Percentiles rank a stretch among this genome's conserved stretches.
phyloP scores from a whole-genome alignment of 2,797 vertebrate genomes.

The Luscinia luscinia region DNA sequence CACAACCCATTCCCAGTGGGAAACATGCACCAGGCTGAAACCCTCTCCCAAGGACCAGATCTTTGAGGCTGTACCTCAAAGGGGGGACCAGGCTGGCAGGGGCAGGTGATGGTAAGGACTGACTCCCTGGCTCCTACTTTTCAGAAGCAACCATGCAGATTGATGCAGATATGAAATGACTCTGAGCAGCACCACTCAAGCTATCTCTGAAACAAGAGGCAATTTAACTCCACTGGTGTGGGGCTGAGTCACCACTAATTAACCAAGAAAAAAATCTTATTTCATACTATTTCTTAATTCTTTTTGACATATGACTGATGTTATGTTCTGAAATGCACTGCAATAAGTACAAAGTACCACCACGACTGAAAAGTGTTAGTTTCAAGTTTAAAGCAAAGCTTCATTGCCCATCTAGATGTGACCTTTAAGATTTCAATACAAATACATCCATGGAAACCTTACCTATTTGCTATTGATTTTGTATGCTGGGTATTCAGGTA shows the following conservation, averaged over 20 bases:
- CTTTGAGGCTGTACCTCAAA: not conserved
- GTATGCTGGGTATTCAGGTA: not conserved
- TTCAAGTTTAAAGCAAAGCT: not conserved
- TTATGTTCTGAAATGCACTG: not conserved
- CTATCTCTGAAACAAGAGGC: not conserved
- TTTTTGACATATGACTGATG: not conserved
- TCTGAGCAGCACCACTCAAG: not conserved
- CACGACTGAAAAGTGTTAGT: not conserved
- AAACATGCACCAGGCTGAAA: not conserved
- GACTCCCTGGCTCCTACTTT: not conserved
- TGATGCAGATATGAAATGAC: not conserved
- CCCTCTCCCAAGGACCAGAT: not conserved
- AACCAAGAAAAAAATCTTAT: not conserved
- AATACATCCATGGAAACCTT: not conserved
- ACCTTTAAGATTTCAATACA: conserved; percentile 19
- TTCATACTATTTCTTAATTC: not conserved
- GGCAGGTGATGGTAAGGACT: not conserved
- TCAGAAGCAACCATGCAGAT: not conserved
- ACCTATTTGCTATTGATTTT: conserved; percentile 12
- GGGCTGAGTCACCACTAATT: not conserved
- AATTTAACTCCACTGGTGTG: not conserved
- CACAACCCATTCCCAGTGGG: not conserved
- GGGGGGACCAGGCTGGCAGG: not conserved
- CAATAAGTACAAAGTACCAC: not conserved
- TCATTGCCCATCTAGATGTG: not conserved